Evolutionary conservation across 1,140 invertebrate species (phyloP), one percentile per base, ranked within the genome.

Genomic region (Spodoptera frugiperda): DNA sequence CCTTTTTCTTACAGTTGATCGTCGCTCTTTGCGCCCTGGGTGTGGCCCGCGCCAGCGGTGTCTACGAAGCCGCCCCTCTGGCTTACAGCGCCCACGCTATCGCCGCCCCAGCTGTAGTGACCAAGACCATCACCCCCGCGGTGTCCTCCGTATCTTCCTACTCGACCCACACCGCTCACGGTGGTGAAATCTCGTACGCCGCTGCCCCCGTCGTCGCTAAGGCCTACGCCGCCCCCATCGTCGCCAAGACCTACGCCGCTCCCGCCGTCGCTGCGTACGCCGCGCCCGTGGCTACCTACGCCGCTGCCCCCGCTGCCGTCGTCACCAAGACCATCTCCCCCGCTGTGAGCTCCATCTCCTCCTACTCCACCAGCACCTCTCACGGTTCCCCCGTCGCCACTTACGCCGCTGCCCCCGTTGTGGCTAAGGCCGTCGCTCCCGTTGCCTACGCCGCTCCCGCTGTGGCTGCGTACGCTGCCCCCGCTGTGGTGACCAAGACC

Each of bases 141-240:
- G 83, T 88, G 49, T 87, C 87, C 21, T 89, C 87, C 14, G 76
- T 84, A 21, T 88, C 88, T 3, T 84, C 88, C 3, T 90, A 88
- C 82, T 90, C 87, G 0, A 80, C 82, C 61, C 76, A 82, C 63
- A 87, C 86, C 73, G 78, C 85, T 57, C 87, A 89, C 76, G 85
- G 78, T 25, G 79, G 78, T 78, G n/a, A 83, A 74, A 49, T 75
- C 80, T 71, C 78, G 12, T 83, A 86, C 11, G 78, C 85, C 48
- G 84, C 87, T 21, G 80, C 84, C 21, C 82, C 85, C n/a, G 76
- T 83, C 11, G 57, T 79, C 17, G 71, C 82, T 17, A 80, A 84
- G 25, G 68, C 84, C 1, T 72, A 82, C 8, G 77, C 86, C 25
- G 68, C 80, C n/a, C 76, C 81, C 9, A 79, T 51, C 12, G 48